These are phyloP conservation scores for Beris chalybata DNA, from an alignment of 2,888 invertebrate species.

Conservation along the genomic window DNA sequence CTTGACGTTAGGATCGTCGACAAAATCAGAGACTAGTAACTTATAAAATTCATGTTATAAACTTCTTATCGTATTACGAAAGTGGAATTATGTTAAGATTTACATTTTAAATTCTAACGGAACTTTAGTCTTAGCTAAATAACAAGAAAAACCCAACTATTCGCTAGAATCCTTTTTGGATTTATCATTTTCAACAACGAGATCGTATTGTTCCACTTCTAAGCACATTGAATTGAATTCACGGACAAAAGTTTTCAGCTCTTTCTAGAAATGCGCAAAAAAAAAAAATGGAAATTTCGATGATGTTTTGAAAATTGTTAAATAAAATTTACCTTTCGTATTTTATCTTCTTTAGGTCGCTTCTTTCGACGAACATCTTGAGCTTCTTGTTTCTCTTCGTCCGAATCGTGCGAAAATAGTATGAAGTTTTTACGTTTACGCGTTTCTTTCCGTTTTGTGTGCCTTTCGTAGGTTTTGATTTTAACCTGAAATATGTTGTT, in stretches of 20 bases:
- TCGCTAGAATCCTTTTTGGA: too few species aligned
- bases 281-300: background rate
- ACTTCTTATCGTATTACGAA: too few species aligned
- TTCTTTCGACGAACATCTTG: conserved; percentile 40
- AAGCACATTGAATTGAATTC: conserved; percentile 51
- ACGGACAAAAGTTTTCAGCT: conserved; percentile 46
- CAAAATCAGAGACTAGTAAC: too few species aligned
- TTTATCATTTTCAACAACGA: conserved; percentile 43
- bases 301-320: background rate
- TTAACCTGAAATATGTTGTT: conserved; percentile 42
- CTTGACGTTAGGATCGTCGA: too few species aligned
- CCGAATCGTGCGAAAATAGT: conserved; percentile 45
- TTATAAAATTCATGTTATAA: too few species aligned
- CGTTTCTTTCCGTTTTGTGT: conserved; percentile 44
- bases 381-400: conserved; percentile 44
- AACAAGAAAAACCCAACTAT: too few species aligned
- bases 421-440: conserved; percentile 44
- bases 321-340: conserved; percentile 39
- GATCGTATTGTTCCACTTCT: conserved; percentile 49
- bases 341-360: conserved; percentile 41
- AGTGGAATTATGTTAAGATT: too few species aligned
- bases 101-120: too few species aligned
- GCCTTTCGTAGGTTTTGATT: conserved; percentile 48
- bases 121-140: too few species aligned
- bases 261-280: conserved; percentile 37